phyloP scores from a whole-genome alignment of 2,888 invertebrate species.

The Branchellion lobata region DNA sequence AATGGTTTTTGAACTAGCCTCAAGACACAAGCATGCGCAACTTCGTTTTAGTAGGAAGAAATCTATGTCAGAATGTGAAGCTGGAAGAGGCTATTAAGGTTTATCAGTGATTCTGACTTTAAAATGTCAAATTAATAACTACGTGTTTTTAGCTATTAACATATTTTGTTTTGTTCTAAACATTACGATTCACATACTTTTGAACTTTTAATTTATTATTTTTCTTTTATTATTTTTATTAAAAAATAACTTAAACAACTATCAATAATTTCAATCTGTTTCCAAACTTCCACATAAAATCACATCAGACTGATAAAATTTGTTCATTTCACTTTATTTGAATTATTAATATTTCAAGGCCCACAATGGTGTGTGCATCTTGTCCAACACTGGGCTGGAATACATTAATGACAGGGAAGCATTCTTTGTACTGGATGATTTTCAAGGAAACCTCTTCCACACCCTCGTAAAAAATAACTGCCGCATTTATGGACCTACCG shows the following conservation, averaged over 20 bases:
- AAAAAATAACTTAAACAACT: neutral
- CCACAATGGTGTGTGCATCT: no score
- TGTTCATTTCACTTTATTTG: neutral
- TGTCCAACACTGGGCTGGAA: conserved; percentile 58
- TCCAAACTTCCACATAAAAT: neutral
- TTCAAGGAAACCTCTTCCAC: conserved; percentile 74
- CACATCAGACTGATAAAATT: neutral
- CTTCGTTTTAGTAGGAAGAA: neutral
- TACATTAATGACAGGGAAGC: conserved; percentile 63
- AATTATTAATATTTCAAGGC: no score
- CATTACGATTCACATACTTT: no score
- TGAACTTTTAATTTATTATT: no score
- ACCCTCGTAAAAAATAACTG: conserved; percentile 64
- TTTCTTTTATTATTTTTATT: no score
- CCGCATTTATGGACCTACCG: conserved; percentile 61
- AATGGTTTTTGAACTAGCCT: no score
- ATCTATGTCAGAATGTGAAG: neutral
- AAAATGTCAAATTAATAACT: no score
- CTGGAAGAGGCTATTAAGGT: conserved; percentile 3
- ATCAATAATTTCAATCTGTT: neutral
- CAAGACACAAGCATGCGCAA: neutral
- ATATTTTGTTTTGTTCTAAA: no score
- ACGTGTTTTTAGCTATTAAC: no score
- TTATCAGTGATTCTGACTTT: no score
- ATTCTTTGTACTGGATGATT: conserved; percentile 74